A percentile compares a stretch with the other conserved stretches of the same genome.
phyloP scores from a whole-genome alignment of 1,140 invertebrate genomes.

The Cotesia vestalis region DNA sequence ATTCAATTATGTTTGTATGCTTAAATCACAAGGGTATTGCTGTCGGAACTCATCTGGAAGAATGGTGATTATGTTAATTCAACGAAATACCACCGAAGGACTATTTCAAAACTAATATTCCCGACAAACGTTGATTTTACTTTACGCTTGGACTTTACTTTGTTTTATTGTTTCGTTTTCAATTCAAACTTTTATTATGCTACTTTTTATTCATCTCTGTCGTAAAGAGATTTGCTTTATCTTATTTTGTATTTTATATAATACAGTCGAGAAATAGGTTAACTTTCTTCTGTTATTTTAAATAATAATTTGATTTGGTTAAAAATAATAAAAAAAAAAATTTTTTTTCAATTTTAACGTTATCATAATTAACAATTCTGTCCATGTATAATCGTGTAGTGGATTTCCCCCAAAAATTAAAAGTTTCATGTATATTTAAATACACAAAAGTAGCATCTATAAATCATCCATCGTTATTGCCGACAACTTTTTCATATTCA shows the following conservation, averaged over 20 bases:
- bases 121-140: neutral
- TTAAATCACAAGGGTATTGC: slow-evolving; percentile 13
- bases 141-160: slow-evolving; percentile 2
- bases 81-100: neutral
- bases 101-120: slow-evolving; percentile 9
- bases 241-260: too few relatives aligned
- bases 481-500: slow-evolving; percentile 31
- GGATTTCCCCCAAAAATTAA: too few relatives aligned
- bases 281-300: too few relatives aligned
- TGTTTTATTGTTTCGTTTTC: too few relatives aligned
- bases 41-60: slow-evolving; percentile 6
- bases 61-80: slow-evolving; percentile 37
- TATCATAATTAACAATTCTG: too few relatives aligned
- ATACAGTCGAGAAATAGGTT: too few relatives aligned
- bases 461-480: slow-evolving; percentile 15
- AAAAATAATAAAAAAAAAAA: too few relatives aligned
- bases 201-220: slow-evolving; percentile 3
- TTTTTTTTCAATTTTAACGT: too few relatives aligned
- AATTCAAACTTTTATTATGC: slow-evolving; percentile 7
- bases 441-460: neutral
- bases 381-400: too few relatives aligned
- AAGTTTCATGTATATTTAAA: too few relatives aligned
- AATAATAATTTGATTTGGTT: too few relatives aligned
- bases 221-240: too few relatives aligned
- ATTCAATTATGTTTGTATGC: slow-evolving; percentile 21